phyloP scores from a whole-genome alignment of 1,140 invertebrate species.

The Listronotus bonariensis region DNA sequence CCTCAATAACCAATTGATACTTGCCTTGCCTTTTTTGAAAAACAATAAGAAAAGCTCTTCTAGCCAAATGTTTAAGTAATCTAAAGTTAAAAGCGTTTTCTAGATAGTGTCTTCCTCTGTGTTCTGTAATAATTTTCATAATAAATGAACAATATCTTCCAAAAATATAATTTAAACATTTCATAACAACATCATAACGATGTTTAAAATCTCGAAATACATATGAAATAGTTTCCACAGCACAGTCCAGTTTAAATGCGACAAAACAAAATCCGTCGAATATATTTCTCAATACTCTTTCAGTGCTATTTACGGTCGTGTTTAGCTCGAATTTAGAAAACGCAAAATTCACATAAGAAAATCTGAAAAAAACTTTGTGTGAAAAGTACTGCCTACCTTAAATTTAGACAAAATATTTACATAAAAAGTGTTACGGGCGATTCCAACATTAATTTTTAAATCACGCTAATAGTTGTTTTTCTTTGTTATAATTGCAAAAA shows the following conservation, averaged over 20 bases:
- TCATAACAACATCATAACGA: not conserved
- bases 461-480: too few species aligned
- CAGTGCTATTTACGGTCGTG: not conserved
- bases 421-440: too few species aligned
- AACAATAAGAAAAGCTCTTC: constrained; percentile 11
- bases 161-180: not conserved
- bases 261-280: constrained; percentile 11
- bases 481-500: too few species aligned
- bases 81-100: not conserved
- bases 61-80: not conserved
- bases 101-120: not conserved
- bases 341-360: not conserved
- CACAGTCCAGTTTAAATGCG: constrained; percentile 1
- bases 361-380: constrained; percentile 6
- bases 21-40: constrained; percentile 7
- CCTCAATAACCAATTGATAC: constrained; percentile 11
- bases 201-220: not conserved
- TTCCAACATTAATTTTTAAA: too few species aligned
- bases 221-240: constrained; percentile 3
- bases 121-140: not conserved
- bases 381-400: not conserved
- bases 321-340: constrained; percentile 15
- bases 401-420: too few species aligned
- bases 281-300: constrained; percentile 7
- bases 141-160: not conserved